Evolutionary conservation across 2,797 vertebrate species (phyloP).

Genomic region (Oreonectes daqikongensis): DNA sequence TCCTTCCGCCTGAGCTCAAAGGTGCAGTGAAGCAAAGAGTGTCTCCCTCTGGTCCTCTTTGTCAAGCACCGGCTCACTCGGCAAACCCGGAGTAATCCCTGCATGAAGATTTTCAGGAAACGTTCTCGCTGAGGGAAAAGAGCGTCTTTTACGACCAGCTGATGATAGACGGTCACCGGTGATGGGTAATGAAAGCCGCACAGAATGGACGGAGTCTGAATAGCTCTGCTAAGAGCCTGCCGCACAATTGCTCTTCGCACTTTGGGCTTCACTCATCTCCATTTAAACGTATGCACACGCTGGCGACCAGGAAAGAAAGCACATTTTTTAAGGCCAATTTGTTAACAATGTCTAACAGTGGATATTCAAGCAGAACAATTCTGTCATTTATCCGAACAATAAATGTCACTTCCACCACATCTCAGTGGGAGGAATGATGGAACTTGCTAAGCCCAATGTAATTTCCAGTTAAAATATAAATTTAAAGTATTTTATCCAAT

Average conservation of each 20-base stretch:
- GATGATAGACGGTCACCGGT: conserved; percentile 39
- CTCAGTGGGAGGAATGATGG: background rate
- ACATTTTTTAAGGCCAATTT: background rate
- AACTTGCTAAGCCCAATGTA: too few relatives aligned
- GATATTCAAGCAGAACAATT: background rate
- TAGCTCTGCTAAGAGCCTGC: conserved; percentile 4
- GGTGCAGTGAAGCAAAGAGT: conserved; percentile 44
- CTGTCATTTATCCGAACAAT: background rate
- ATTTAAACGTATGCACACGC: background rate
- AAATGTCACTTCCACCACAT: background rate
- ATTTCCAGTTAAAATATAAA: too few relatives aligned
- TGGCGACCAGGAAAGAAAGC: background rate
- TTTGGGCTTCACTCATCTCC: background rate
- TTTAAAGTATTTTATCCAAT: too few relatives aligned
- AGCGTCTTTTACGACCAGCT: conserved; percentile 21
- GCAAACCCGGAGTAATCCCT: conserved; percentile 36
- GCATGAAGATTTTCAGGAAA: conserved; percentile 27
- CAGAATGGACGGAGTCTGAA: conserved; percentile 24
- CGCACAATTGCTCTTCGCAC: conserved; percentile 11
- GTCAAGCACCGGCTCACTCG: conserved; percentile 40
- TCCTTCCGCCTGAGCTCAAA: conserved; percentile 62
- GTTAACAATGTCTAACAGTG: background rate
- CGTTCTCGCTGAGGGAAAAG: conserved; percentile 8
- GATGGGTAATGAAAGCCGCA: conserved; percentile 36
- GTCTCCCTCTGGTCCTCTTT: conserved; percentile 50